phyloP scores from a whole-genome alignment of 1,140 invertebrate species.

The Protaetia brevitarsis region DNA sequence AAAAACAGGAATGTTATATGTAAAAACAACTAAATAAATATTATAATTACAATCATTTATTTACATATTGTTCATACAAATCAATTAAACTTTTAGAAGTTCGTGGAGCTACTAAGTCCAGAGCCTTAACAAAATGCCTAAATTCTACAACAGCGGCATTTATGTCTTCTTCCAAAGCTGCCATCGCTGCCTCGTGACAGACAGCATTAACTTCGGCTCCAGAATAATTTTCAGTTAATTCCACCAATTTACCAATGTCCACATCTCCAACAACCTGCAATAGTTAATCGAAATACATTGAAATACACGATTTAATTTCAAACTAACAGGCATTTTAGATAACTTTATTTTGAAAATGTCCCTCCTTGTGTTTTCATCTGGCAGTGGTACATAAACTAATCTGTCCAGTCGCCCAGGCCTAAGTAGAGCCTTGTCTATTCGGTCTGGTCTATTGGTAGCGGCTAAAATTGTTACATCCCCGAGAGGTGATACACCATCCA shows the following conservation, averaged over 20 bases:
- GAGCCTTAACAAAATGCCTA: slow-evolving; percentile 67
- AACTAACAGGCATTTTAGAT: slow-evolving; percentile 57
- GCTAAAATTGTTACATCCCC: slow-evolving; percentile 87
- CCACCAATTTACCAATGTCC: slow-evolving; percentile 60
- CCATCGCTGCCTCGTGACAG: slow-evolving; percentile 82
- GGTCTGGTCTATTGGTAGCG: slow-evolving; percentile 94
- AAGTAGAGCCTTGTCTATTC: slow-evolving; percentile 85
- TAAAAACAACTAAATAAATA: neutral
- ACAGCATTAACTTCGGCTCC: slow-evolving; percentile 86
- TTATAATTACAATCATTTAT: slow-evolving; percentile 23
- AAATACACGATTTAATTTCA: neutral
- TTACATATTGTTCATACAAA: slow-evolving; percentile 65
- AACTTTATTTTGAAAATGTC: slow-evolving; percentile 73
- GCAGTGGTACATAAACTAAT: slow-evolving; percentile 84
- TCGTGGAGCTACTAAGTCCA: slow-evolving; percentile 67
- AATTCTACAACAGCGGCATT: slow-evolving; percentile 53
- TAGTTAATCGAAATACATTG: neutral
- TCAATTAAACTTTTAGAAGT: slow-evolving; percentile 64
- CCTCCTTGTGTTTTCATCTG: slow-evolving; percentile 65
- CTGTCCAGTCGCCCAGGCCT: slow-evolving; percentile 85
- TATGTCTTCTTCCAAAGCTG: slow-evolving; percentile 71
- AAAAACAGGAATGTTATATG: neutral
- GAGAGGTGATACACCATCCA: slow-evolving; percentile 84
- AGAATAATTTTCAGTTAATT: slow-evolving; percentile 72
- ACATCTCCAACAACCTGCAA: slow-evolving; percentile 54